phyloP scores from a whole-genome alignment of 2,888 invertebrate genomes.

The Eilema griseolum region DNA sequence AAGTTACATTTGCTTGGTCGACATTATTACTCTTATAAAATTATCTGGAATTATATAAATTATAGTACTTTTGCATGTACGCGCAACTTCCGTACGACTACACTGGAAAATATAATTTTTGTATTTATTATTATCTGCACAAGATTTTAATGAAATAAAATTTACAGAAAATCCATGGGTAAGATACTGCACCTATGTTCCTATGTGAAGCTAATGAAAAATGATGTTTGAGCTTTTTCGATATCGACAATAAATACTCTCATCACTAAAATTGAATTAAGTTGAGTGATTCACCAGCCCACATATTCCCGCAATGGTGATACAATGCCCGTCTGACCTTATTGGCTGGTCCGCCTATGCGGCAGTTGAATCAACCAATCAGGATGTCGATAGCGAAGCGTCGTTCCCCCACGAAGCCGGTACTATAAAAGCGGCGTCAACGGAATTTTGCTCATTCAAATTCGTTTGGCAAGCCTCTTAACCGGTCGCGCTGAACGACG shows the following conservation, averaged over 20 bases:
- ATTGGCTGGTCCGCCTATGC: conserved; percentile 82
- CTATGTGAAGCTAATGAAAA: too few relatives aligned
- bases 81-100: too few relatives aligned
- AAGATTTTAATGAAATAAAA: too few relatives aligned
- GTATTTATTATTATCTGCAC: too few relatives aligned
- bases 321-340: conserved; percentile 78
- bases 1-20: too few relatives aligned
- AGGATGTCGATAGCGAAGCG: conserved; percentile 71
- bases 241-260: conserved; percentile 36
- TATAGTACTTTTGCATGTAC: too few relatives aligned
- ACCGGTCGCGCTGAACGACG: conserved; percentile 88
- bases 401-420: conserved; percentile 80
- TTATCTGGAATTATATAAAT: too few relatives aligned
- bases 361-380: conserved; percentile 82
- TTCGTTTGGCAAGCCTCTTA: conserved; percentile 91
- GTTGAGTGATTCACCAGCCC: conserved; percentile 73
- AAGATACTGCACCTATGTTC: too few relatives aligned
- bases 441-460: conserved; percentile 80
- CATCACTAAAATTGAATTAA: conserved; percentile 57
- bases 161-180: too few relatives aligned
- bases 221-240: conserved; percentile 14
- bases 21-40: too few relatives aligned
- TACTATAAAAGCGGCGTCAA: conserved; percentile 86
- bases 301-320: conserved; percentile 85
- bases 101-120: too few relatives aligned